Base-by-base conservation (phyloP, 2,113 vertebrate species). In the Xiphophorus couchianus region DNA sequence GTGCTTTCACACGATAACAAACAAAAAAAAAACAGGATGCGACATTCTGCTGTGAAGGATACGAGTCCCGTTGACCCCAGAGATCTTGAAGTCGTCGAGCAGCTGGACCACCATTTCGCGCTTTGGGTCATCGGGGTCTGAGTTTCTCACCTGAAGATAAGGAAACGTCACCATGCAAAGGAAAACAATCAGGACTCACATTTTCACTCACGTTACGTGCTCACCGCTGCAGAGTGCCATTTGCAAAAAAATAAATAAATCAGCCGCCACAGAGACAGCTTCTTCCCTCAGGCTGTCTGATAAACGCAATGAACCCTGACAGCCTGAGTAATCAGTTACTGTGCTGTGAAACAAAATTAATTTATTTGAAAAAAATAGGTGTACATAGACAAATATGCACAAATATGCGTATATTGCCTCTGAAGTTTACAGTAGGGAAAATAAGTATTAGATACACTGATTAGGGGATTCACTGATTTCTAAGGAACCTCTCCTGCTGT, bases 71-170 rank as follows among this genome's bases (percentile, higher is more conserved):
- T 99, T 99, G 78, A 97, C 94, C 28, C 98, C 97, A 81, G 97
- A 98, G 87, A 99, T 99, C 92, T 99, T 99, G 88, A 99, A 99
- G 89, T 99, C 98, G 70, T 99, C 98, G 5, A 99, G 85, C 31
- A 99, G 91, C 89, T 99, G 98, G 80, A 99, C 98, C 37, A 98
- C 97, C 94, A 95, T 96, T 89, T 99, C 97, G 83, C 96, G 94
- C 62, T 97, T 98, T 31, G 97, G 97, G 81, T 99, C 97, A 28
- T 90, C 83, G 1, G 97, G 94, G 65, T 99, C 98, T 12, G 97
- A 97, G 89, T 96, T 96, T 81, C 97, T 95, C 70, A 99, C 97
- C 97, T 88, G 9, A 19, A 71, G 39, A 61, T 61, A 75, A 75
- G 27, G 19, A 33, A 82, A 35, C 61, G n/a, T 5, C 61, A 62